Evolutionary conservation across 2,113 vertebrate genomes (phyloP), one percentile per base, ranked within the genome.

Genomic region (Festucalex cinctus): DNA sequence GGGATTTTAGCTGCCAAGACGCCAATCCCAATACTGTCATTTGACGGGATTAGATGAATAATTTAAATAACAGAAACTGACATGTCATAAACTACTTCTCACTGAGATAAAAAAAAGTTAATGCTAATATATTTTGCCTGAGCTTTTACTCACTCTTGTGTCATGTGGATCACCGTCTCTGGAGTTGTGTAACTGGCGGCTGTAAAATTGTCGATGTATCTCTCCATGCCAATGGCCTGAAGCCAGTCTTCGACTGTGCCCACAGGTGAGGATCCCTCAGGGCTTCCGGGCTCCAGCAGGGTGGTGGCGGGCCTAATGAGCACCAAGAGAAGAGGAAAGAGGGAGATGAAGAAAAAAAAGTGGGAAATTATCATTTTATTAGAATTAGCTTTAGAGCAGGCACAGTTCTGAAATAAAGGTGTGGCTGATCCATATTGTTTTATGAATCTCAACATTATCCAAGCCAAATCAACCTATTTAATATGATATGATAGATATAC

Each of bases 201-300:
- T 39, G 94, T 95, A 91, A 98, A 98, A 92, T 98, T 98, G 89
- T 98, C 95, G 80, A 93, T 92, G 92, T 97, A 98, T 87, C 93
- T 91, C 76, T 97, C 96, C 96, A 98, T 98, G 92, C 95, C 95
- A 82, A 98, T 96, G 88, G 94, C 94, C 85, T 96, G 94, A 74
- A 98, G 95, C 95, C 95, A 98, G 83, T 98, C 95, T 3, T 93
- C 89, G 61, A 98, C 96, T 12, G 95, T 95, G 78, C 94, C 94
- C 60, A 94, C 84, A 2, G 85, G 73, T 0, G 94, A 86, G 0
- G 94, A 93, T 70, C 93, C 93, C 84, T 97, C 95, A 0, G 95
- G 94, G 66, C 94, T 95, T 70, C 93, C 94, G 12, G 95, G 96
- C 85, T 97, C 95, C 89, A 98, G 81, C 83, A 98, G 91, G 71